phyloP scores from a whole-genome alignment of 2,797 vertebrate species.

The Chelonia mydas region DNA sequence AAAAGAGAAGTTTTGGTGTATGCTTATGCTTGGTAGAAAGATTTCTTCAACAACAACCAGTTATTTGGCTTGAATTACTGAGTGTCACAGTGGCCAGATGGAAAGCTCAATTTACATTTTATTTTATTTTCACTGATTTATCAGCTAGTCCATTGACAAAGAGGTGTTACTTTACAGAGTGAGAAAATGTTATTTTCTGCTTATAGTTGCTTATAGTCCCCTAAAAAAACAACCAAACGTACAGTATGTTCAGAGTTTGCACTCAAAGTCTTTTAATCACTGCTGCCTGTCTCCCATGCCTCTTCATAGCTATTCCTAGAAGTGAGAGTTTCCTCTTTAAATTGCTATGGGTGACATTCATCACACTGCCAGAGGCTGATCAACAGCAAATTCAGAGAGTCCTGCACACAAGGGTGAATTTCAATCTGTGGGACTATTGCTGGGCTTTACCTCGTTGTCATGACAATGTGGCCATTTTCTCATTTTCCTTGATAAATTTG shows the following conservation, averaged over 20 bases:
- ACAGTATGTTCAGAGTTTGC: conserved; percentile 67
- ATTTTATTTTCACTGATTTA: conserved; percentile 77
- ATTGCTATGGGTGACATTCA: conserved; percentile 59
- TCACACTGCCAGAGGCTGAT: neutral
- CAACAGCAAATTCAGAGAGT: neutral
- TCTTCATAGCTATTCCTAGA: conserved; percentile 49
- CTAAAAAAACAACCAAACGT: conserved; percentile 52
- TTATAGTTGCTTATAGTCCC: conserved; percentile 47
- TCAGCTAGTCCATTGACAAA: conserved; percentile 78
- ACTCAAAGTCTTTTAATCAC: conserved; percentile 71
- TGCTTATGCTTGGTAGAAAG: conserved; percentile 45
- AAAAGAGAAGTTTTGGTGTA: neutral
- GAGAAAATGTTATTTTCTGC: conserved; percentile 80
- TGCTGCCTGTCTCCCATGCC: conserved; percentile 40
- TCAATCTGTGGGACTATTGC: conserved; percentile 10
- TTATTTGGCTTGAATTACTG: conserved; percentile 73
- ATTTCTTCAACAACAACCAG: conserved; percentile 57
- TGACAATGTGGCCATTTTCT: neutral
- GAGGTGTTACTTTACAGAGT: conserved; percentile 75
- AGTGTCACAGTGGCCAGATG: conserved; percentile 74
- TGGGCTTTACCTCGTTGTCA: conserved; percentile 21
- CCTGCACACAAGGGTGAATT: conserved; percentile 15
- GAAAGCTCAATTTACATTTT: conserved; percentile 78
- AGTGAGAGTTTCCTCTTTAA: conserved; percentile 57
- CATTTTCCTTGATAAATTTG: neutral